Conservation (phyloP, 2,113 vertebrate genomes). For the Colius striatus region DNA sequence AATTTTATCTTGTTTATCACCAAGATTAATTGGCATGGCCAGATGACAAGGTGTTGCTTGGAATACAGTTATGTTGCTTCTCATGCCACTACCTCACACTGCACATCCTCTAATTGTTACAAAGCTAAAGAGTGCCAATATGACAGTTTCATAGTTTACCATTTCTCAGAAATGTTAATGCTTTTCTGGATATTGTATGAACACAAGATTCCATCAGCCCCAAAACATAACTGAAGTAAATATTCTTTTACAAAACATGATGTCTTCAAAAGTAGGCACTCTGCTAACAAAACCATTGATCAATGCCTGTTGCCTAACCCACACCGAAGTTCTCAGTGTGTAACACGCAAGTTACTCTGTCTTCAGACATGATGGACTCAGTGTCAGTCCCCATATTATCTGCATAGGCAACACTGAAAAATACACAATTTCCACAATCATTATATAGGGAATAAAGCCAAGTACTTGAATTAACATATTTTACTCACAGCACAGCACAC, state of each 20-base stretch:
- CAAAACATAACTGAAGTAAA: background rate
- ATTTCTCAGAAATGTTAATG: no score
- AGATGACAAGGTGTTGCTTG: background rate
- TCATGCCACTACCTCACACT: background rate
- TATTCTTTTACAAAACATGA: background rate
- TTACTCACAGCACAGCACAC: background rate
- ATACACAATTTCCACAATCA: background rate
- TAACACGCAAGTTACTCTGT: background rate
- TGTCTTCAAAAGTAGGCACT: fast-evolving
- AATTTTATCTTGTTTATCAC: constrained; percentile 28
- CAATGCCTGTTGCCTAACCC: background rate
- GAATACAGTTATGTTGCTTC: background rate
- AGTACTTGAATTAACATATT: background rate
- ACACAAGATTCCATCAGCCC: background rate
- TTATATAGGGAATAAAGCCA: background rate
- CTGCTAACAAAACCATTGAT: background rate
- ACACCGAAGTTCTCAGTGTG: background rate
- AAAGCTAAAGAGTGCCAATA: background rate
- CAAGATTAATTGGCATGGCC: constrained; percentile 24
- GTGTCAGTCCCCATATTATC: background rate
- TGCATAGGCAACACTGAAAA: background rate
- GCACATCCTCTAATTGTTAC: background rate
- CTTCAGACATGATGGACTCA: background rate
- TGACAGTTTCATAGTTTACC: background rate
- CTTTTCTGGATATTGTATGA: background rate